phyloP scores from a whole-genome alignment of 2,113 vertebrate genomes.

The Rousettus leschenaultii region DNA sequence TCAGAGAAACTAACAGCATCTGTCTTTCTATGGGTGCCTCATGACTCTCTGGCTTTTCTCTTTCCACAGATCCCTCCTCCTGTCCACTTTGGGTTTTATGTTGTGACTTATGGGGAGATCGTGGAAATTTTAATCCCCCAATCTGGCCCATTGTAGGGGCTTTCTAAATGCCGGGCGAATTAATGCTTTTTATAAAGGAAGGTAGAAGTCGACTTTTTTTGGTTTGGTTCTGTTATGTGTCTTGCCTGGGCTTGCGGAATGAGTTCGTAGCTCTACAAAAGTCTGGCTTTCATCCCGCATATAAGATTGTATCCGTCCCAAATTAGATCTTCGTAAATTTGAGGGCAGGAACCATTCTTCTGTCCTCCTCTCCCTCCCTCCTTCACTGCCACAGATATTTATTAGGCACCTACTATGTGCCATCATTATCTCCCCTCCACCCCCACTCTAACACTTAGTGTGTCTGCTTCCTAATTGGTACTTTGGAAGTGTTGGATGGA shows the following conservation, averaged over 20 bases:
- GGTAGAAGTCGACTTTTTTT: neutral
- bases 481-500: neutral
- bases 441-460: neutral
- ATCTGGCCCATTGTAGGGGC: neutral
- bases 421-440: neutral
- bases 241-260: neutral
- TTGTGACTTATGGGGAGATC: neutral
- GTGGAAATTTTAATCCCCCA: neutral
- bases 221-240: neutral
- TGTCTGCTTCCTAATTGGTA: neutral
- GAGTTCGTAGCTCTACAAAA: neutral
- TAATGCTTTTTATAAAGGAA: neutral
- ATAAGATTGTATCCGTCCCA: neutral
- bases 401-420: neutral
- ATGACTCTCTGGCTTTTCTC: neutral
- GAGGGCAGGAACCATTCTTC: neutral
- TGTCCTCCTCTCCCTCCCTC: neutral
- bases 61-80: neutral
- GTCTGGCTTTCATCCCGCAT: neutral
- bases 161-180: neutral
- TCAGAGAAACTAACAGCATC: neutral
- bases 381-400: neutral
- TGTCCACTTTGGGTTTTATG: neutral
- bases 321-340: neutral
- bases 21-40: neutral